phyloP scores from a whole-genome alignment of 2,888 invertebrate genomes.

The Elmis aenea region DNA sequence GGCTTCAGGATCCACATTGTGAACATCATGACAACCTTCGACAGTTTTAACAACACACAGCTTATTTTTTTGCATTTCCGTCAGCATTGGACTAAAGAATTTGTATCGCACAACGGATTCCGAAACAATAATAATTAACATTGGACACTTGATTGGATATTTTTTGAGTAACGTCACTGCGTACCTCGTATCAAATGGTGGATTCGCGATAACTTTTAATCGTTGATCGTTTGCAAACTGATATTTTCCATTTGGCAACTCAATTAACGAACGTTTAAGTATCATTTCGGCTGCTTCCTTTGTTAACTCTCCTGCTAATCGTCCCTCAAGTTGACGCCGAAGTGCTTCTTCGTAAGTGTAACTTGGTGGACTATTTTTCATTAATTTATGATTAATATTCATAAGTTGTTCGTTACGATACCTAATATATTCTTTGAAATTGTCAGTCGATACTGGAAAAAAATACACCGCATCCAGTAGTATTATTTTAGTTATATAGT shows the following conservation, averaged over 20 bases:
- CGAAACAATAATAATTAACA: slow-evolving; percentile 37
- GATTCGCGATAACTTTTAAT: slow-evolving; percentile 41
- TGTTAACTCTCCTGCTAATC: slow-evolving; percentile 41
- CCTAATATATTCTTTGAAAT: slow-evolving; percentile 35
- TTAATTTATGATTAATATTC: slow-evolving; percentile 32
- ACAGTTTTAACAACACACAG: slow-evolving; percentile 40
- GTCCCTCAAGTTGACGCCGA: slow-evolving; percentile 45
- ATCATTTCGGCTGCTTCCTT: slow-evolving; percentile 48
- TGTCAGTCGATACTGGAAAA: slow-evolving; percentile 23
- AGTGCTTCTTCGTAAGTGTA: slow-evolving; percentile 50
- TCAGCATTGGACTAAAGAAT: slow-evolving; percentile 25
- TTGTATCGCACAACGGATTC: slow-evolving; percentile 23
- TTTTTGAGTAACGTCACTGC: slow-evolving; percentile 37
- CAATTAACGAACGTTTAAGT: slow-evolving; percentile 47
- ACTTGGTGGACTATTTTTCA: slow-evolving; percentile 27
- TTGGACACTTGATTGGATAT: slow-evolving; percentile 39
- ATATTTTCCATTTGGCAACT: slow-evolving; percentile 46
- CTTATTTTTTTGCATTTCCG: slow-evolving; percentile 28
- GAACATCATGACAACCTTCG: slow-evolving; percentile 58
- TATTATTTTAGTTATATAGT: slow-evolving; percentile 44
- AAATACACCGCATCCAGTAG: slow-evolving; percentile 44
- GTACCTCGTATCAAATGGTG: slow-evolving; percentile 41
- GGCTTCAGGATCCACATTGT: slow-evolving; percentile 54
- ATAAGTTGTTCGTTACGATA: slow-evolving; percentile 40
- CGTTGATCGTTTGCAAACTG: slow-evolving; percentile 56